Conservation (phyloP, 2,888 invertebrate species). For the Thereva unica region DNA sequence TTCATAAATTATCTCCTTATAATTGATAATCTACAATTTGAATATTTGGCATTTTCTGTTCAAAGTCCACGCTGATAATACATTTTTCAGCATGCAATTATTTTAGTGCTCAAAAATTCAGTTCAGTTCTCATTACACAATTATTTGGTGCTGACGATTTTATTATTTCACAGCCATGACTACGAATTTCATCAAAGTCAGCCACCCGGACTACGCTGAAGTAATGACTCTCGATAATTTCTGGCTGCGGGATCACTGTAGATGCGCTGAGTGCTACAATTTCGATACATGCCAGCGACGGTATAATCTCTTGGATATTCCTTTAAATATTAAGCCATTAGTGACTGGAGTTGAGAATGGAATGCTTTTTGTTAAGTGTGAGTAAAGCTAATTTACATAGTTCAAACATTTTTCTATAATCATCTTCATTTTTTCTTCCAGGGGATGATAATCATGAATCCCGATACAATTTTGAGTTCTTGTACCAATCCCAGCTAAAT, state of each 20-base stretch:
- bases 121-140: too few species aligned
- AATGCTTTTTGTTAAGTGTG: constrained; percentile 61
- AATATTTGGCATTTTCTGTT: too few species aligned
- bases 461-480: constrained; percentile 59
- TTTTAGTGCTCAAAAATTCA: too few species aligned
- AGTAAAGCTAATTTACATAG: constrained; percentile 50
- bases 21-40: too few species aligned
- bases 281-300: constrained; percentile 64
- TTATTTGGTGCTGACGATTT: background rate
- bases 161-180: constrained; percentile 24
- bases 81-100: too few species aligned
- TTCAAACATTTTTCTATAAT: constrained; percentile 15
- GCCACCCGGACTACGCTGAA: constrained; percentile 38
- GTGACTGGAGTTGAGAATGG: constrained; percentile 51
- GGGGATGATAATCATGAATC: constrained; percentile 67
- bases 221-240: constrained; percentile 47
- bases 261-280: constrained; percentile 66
- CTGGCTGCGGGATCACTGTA: constrained; percentile 59
- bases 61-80: too few species aligned
- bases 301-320: constrained; percentile 62
- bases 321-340: constrained; percentile 58
- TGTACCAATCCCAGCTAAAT: constrained; percentile 49
- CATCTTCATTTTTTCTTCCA: constrained; percentile 48
- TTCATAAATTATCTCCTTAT: too few species aligned
- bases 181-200: constrained; percentile 32